Evolutionary conservation across 2,797 vertebrate genomes (phyloP).

Genomic region (Diceros bicornis): DNA sequence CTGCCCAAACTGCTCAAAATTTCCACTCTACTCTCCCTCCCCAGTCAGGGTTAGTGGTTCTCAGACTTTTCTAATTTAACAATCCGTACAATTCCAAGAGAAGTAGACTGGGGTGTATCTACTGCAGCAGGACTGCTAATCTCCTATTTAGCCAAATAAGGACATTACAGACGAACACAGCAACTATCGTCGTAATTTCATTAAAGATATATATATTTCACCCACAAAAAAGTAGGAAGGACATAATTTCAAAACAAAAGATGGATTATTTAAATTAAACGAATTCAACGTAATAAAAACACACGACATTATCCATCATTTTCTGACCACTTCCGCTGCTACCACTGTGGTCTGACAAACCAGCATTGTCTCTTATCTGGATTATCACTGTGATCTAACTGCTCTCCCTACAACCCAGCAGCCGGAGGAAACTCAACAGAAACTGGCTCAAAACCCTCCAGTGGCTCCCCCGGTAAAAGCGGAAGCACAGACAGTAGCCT

Average conservation of each 20-base stretch:
- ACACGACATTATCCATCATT: neutral
- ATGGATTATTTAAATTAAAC: neutral
- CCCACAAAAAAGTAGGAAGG: neutral
- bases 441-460: neutral
- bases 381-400: neutral
- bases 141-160: neutral
- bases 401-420: neutral
- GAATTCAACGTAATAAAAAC: neutral
- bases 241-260: neutral
- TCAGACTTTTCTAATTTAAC: neutral
- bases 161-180: neutral
- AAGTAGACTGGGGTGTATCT: neutral
- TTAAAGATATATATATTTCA: neutral
- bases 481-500: neutral
- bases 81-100: neutral
- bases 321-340: neutral
- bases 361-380: neutral
- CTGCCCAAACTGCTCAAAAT: neutral
- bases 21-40: neutral
- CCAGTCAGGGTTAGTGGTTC: neutral
- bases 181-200: neutral
- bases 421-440: neutral
- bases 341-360: neutral
- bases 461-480: neutral
- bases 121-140: neutral